These are phyloP conservation scores for Cataglyphis rosenhaueri DNA, from an alignment of 2,888 invertebrate species.

Conservation along the genomic window DNA sequence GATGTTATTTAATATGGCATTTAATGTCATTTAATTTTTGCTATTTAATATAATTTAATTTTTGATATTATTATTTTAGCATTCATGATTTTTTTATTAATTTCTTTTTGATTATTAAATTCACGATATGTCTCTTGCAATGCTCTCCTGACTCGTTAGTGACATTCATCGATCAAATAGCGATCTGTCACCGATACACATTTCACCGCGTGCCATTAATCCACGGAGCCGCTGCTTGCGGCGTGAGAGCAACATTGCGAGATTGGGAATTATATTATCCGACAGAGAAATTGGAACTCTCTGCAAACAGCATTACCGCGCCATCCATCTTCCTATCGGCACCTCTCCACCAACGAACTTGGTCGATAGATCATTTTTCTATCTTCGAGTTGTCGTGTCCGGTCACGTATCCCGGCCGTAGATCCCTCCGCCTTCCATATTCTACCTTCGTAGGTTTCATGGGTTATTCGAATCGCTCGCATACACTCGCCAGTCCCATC, in stretches of 20 bases:
- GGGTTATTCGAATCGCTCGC: slow-evolving; percentile 27
- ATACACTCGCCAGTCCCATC: slow-evolving; percentile 18
- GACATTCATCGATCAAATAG: slow-evolving; percentile 38
- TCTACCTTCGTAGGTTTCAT: slow-evolving; percentile 30
- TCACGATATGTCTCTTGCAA: neutral
- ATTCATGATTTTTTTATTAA: neutral
- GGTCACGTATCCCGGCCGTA: slow-evolving; percentile 56
- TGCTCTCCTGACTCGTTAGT: slow-evolving; percentile 8
- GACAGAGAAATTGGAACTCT: slow-evolving; percentile 51
- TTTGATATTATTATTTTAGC: neutral
- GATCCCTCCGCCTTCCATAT: slow-evolving; percentile 45
- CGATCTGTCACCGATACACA: slow-evolving; percentile 23
- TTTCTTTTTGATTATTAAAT: neutral
- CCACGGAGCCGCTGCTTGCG: slow-evolving; percentile 20
- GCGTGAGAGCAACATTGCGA: slow-evolving; percentile 34
- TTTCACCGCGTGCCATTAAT: slow-evolving; percentile 40
- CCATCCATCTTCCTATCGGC: slow-evolving; percentile 52
- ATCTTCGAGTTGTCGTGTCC: slow-evolving; percentile 56
- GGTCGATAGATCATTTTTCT: slow-evolving; percentile 52
- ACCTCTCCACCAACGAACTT: slow-evolving; percentile 44
- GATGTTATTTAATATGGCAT: neutral
- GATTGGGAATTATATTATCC: slow-evolving; percentile 55
- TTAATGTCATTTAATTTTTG: neutral
- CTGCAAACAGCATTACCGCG: slow-evolving; percentile 54
- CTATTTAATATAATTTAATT: neutral